Base-by-base conservation (phyloP, 2,888 invertebrate species). In the Drosophila melanosoma region DNA sequence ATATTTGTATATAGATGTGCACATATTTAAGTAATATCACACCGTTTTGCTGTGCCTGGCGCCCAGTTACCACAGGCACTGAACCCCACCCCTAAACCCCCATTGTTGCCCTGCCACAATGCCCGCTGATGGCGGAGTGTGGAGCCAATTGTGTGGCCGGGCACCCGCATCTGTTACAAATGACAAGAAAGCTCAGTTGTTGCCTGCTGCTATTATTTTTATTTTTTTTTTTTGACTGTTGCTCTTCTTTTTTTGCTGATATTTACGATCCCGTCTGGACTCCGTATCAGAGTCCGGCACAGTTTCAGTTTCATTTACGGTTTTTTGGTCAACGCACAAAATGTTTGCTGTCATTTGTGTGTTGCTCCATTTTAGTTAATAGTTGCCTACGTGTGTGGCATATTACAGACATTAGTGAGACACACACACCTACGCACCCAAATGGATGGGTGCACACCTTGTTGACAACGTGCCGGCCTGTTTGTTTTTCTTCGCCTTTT, bases 161-260 rank as follows among this genome's bases (percentile, higher is more conserved):
- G 66, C 70, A 75, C 90, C 87, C 87, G 90, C 87, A 87, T 89
- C 87, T 87, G 87, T 90, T 89, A 89, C 87, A 87, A 87, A 87
- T 90, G 87, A 84, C 84, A 79, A 73, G 69, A 71, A 51, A 64
- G 64, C 65, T 63, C 64, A 61, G 64, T 69, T 38, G 26, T 40
- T 45, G 66, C 51, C 68, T 35, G 60, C 51, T 57, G 56, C 61
- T 61, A 11, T 51, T 54, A 38, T 42, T 32, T 20, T 45, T 32
- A n/a, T n/a, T n/a, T n/a, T n/a, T 20, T 52, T 62, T 23, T 62
- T 45, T 23, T 12, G 56, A 29, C 58, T 74, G 62, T 69, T 69
- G 60, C 69, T 67, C 69, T 17, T 49, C 53, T 10, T 48, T 12
- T 35, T 51, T 58, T 40, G 51, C 32, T 62, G 51, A 74, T 74